Conservation (phyloP, 2,113 vertebrate species). For the Mellivora capensis region DNA sequence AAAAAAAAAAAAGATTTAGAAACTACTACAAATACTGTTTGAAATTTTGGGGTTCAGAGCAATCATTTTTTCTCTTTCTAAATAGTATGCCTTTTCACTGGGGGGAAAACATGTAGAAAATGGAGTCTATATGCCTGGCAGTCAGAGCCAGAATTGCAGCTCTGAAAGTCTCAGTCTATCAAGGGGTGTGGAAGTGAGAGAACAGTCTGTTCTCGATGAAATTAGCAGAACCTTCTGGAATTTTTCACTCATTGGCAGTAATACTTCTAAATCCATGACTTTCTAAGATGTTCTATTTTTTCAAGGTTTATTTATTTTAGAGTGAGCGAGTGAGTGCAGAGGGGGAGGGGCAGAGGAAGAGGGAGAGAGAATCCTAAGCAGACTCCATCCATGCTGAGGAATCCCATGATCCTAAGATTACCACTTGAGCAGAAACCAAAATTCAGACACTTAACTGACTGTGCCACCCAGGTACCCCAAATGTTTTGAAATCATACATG, state of each 20-base stretch:
- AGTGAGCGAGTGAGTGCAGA: too few species aligned
- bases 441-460: background rate
- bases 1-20: background rate
- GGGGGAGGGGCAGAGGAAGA: too few species aligned
- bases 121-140: background rate
- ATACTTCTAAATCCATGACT: background rate
- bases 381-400: too few species aligned
- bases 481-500: background rate
- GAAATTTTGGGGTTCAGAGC: background rate
- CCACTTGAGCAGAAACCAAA: too few species aligned
- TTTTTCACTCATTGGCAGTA: background rate
- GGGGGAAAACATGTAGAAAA: background rate
- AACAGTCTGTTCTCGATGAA: background rate
- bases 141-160: background rate
- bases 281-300: background rate
- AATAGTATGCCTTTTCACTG: background rate
- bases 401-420: too few species aligned
- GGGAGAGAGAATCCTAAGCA: too few species aligned
- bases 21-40: background rate
- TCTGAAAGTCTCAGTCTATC: background rate
- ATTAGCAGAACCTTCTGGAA: background rate
- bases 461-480: background rate
- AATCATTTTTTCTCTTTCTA: background rate
- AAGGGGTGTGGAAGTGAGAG: background rate
- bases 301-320: too few species aligned